Evolutionary conservation across 2,888 invertebrate species (phyloP), one percentile per base, ranked within the genome.

Genomic region (Meandrusa payeni): DNA sequence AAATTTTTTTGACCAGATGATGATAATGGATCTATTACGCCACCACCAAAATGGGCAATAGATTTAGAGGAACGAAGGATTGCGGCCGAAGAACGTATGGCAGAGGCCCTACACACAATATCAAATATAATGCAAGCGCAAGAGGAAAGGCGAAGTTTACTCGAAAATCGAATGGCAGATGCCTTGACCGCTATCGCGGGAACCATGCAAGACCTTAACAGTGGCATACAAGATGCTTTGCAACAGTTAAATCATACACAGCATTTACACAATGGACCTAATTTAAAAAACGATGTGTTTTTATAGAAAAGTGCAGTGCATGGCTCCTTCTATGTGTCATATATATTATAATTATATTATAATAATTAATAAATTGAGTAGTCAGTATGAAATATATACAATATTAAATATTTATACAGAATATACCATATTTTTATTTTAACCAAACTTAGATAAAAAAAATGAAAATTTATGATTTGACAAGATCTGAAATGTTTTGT

Each of bases 1-100:
- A 10, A 19, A 13, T 28, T 28, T 13, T 20, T 22, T 13, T 41
- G 38, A 3, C 42, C 64, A 81, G 82, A 75, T 55, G 63, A 61
- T 13, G 64, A 65, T 32, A 10, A 40, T 1, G 43, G 57, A 10
- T 41, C 57, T 28, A 41, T 51, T 1, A 66, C 76, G 13, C 81
- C 80, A 5, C 82, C 83, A 15, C 85, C 85, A 1, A 73, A 69
- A 55, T 83, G 85, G 85, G 82, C 76, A 0, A 33, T 82, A 40
- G 74, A 78, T 1, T 57, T 80, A 22, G 85, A 85, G 58, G 78
- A 83, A 42, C 64, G 83, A 0, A 66, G 80, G 42, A 68, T 80
- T 49, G 67, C 75, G 37, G 77, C 79, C 1, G 76, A 83, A 34
- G 85, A 85, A 48, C 63, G 82, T 9, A 76, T 76, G 61, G 85